Percentiles rank a stretch among this genome's conserved stretches.
phyloP scores from a whole-genome alignment of 2,888 invertebrate species.

The Xanthia togata region DNA sequence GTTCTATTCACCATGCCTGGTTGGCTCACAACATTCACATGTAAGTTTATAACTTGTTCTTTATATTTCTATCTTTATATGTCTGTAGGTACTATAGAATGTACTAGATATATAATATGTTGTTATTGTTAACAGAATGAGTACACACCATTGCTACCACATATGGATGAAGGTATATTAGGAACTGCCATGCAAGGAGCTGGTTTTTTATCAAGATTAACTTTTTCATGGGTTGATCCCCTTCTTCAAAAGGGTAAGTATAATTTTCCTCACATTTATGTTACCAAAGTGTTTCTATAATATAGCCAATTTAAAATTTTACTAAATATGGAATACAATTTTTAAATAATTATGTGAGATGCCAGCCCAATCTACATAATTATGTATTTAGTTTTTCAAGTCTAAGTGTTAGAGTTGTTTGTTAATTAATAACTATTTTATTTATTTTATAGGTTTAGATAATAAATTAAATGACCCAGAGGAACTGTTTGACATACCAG shows the following conservation, averaged over 20 bases:
- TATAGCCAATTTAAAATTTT: neutral
- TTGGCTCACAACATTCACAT: conserved; percentile 89
- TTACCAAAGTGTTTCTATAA: neutral
- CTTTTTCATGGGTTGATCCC: conserved; percentile 97
- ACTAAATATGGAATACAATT: neutral
- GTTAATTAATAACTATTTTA: neutral
- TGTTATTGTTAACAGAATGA: conserved; percentile 86
- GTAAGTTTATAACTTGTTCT: conserved; percentile 77
- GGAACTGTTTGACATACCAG: conserved; percentile 95
- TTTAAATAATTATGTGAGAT: neutral
- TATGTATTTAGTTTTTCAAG: neutral
- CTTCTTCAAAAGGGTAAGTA: conserved; percentile 93
- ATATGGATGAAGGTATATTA: conserved; percentile 93
- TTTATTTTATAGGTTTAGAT: conserved; percentile 87
- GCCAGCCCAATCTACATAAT: neutral
- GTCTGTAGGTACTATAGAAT: neutral
- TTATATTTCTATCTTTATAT: conserved; percentile 8
- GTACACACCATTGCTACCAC: conserved; percentile 91
- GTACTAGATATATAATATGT: neutral
- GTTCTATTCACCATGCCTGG: conserved; percentile 86
- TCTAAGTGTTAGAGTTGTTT: neutral
- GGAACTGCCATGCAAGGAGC: conserved; percentile 96
- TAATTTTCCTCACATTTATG: neutral
- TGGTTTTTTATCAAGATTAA: conserved; percentile 93
- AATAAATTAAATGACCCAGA: conserved; percentile 93